Evolutionary conservation across 2,797 vertebrate genomes (phyloP).

Genomic region (Cuniculus paca): DNA sequence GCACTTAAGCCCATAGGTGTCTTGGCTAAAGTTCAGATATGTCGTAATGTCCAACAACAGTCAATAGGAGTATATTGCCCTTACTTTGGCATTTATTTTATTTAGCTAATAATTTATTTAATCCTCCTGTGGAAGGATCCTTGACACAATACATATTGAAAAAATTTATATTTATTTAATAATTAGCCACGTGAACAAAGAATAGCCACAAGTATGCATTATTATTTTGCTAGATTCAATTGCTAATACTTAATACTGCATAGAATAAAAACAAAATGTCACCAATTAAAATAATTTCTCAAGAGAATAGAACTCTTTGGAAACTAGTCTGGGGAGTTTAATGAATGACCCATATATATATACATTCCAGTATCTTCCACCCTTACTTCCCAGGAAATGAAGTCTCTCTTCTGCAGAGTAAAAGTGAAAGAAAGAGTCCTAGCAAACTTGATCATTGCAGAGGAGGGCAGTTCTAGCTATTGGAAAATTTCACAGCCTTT

Average conservation of each 20-base stretch:
- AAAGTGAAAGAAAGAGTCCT: not conserved
- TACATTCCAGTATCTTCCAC: not conserved
- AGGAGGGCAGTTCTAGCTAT: not conserved
- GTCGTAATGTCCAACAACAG: not conserved
- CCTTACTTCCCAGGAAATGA: not conserved
- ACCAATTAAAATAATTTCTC: conserved; percentile 24
- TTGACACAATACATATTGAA: not conserved
- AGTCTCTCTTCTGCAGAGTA: not conserved
- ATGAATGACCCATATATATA: not conserved
- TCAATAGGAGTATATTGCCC: not conserved
- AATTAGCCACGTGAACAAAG: not conserved
- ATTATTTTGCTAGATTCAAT: not conserved
- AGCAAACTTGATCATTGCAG: not conserved
- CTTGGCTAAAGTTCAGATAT: not conserved
- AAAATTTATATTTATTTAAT: not conserved
- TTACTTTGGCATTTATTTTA: conserved; percentile 23
- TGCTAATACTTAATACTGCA: not conserved
- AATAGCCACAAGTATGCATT: not conserved
- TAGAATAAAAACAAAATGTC: conserved; percentile 1
- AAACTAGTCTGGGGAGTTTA: not conserved
- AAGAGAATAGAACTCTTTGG: not conserved
- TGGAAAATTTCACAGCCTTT: not conserved
- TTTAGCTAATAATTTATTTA: conserved; percentile 47
- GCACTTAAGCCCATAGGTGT: not conserved
- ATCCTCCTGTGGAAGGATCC: not conserved